Evolutionary conservation across 2,888 invertebrate genomes (phyloP).

Genomic region (Crossocerus cetratus): DNA sequence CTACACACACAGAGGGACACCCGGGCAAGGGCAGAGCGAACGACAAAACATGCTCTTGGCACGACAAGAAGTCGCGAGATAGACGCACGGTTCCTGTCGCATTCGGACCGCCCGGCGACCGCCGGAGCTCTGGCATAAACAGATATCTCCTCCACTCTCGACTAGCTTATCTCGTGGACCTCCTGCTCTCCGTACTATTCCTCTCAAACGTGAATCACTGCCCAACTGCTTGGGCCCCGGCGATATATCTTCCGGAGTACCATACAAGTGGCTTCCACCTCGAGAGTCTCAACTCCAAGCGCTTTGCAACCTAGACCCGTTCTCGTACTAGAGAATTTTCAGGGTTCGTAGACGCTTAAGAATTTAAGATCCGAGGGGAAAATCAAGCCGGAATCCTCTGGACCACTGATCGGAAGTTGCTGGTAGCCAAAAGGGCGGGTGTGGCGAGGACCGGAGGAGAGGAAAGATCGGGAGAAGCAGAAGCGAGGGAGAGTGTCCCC

Average conservation of each 20-base stretch:
- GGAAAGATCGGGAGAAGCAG: conserved; percentile 13
- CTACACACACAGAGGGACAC: conserved; percentile 3
- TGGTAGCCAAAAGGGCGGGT: neutral
- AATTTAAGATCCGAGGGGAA: too few species aligned
- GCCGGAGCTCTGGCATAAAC: conserved; percentile 20
- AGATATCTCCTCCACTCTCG: conserved; percentile 6
- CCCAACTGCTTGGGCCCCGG: too few species aligned
- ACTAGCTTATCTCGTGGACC: neutral
- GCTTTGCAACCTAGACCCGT: too few species aligned
- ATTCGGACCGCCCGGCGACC: conserved; percentile 29
- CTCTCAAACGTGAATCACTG: too few species aligned
- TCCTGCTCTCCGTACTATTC: neutral
- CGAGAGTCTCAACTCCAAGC: too few species aligned
- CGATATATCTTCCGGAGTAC: too few species aligned
- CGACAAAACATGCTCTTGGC: conserved; percentile 56
- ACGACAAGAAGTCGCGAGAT: conserved; percentile 55
- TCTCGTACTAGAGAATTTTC: too few species aligned
- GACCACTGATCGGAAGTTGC: too few species aligned
- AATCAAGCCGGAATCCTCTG: too few species aligned
- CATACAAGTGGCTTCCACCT: too few species aligned
- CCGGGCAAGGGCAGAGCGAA: conserved; percentile 22
- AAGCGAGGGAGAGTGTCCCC: conserved; percentile 51
- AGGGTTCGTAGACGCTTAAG: too few species aligned
- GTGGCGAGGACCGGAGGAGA: conserved; percentile 1
- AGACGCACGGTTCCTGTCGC: conserved; percentile 60